Conservation (phyloP, 2,113 vertebrate genomes). For the Alaudala cheleensis region DNA sequence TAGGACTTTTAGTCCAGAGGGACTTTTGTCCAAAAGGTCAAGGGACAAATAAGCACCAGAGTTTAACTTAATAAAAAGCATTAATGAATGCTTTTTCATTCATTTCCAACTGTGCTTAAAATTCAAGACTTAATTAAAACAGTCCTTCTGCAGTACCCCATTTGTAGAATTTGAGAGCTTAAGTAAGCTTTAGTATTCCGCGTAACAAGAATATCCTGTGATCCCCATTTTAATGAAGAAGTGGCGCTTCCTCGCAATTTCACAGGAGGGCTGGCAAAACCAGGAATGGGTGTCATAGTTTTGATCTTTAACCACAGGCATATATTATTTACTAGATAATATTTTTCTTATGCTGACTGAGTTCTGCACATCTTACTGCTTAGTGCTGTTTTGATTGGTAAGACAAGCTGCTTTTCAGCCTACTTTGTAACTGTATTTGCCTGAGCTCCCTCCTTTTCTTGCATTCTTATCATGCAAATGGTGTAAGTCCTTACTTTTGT, state of each 20-base stretch:
- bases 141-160: neutral
- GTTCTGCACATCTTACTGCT: neutral
- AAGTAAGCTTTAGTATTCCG: neutral
- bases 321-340: neutral
- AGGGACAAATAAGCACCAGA: neutral
- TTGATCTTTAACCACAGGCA: neutral
- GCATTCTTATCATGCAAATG: neutral
- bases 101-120: neutral
- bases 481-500: neutral
- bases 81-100: neutral
- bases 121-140: neutral
- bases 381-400: neutral
- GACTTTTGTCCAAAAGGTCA: neutral
- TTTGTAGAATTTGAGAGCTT: neutral
- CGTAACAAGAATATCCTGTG: neutral
- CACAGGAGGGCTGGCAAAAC: neutral
- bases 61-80: no score
- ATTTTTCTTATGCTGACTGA: neutral
- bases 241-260: neutral
- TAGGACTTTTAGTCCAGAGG: neutral
- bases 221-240: neutral
- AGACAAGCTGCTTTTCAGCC: neutral
- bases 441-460: neutral
- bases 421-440: neutral
- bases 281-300: neutral